These are phyloP conservation scores for Theretra japonica DNA, from an alignment of 2,888 invertebrate species.

Conservation along the genomic window DNA sequence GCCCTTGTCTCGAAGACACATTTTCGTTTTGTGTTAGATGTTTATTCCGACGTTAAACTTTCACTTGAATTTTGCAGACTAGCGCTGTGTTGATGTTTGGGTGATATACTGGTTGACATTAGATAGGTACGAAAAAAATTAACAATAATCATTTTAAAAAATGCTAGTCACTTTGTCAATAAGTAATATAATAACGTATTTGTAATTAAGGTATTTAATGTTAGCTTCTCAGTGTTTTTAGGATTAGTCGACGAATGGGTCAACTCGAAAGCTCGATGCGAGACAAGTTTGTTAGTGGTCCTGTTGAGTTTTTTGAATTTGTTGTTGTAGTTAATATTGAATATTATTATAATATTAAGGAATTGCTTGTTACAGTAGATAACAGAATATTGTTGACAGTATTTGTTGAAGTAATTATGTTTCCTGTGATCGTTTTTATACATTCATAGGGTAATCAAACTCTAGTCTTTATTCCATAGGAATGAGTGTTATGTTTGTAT, in stretches of 20 bases:
- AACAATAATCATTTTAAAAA: conserved; percentile 66
- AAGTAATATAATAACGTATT: conserved; percentile 66
- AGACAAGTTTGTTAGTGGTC: conserved; percentile 74
- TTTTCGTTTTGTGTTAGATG: conserved; percentile 18
- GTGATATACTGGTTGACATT: conserved; percentile 79
- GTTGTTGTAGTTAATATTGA: neutral
- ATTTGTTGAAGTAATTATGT: neutral
- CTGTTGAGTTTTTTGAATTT: conserved; percentile 31
- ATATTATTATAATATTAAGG: neutral
- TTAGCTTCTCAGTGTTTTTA: conserved; percentile 85
- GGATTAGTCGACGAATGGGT: conserved; percentile 85
- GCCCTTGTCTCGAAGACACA: conserved; percentile 22
- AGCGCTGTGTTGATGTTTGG: conserved; percentile 57
- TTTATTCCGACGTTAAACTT: conserved; percentile 27
- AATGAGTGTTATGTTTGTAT: neutral
- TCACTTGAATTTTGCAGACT: conserved; percentile 18
- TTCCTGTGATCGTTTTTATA: neutral
- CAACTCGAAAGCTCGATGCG: conserved; percentile 74
- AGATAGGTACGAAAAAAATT: conserved; percentile 76
- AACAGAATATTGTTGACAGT: neutral
- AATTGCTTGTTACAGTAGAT: conserved; percentile 2
- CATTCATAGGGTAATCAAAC: too few relatives aligned
- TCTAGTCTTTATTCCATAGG: too few relatives aligned
- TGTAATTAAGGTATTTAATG: conserved; percentile 42
- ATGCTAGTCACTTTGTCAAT: conserved; percentile 71